Percentiles rank a stretch among this genome's conserved stretches.
These are phyloP conservation scores for Euwallacea similis DNA, from an alignment of 1,140 invertebrate species.

Conservation along the genomic window DNA sequence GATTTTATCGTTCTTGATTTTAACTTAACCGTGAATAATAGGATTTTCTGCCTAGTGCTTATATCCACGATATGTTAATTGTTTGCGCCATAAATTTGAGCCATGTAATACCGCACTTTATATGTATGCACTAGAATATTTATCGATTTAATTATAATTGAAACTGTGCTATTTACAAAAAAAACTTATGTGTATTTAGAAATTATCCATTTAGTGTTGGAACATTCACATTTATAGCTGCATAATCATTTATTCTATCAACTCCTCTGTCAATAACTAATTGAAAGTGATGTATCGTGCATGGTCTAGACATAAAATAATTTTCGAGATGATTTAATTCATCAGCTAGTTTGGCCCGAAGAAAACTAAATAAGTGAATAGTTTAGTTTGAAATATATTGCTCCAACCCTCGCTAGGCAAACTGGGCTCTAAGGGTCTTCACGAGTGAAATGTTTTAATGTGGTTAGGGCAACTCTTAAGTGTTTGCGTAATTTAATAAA, in stretches of 20 bases:
- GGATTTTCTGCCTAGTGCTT: slow-evolving; percentile 19
- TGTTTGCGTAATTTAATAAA: slow-evolving; percentile 27
- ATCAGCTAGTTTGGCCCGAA: slow-evolving; percentile 19
- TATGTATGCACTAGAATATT: slow-evolving; percentile 17
- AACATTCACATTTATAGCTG: too few species aligned
- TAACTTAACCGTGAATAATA: slow-evolving; percentile 20
- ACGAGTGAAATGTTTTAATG: slow-evolving; percentile 21
- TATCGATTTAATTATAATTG: slow-evolving; percentile 15
- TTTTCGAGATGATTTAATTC: slow-evolving; percentile 20
- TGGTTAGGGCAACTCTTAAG: slow-evolving; percentile 14
- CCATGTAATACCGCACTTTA: slow-evolving; percentile 20
- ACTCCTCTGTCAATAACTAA: too few species aligned
- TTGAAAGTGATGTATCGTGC: too few species aligned
- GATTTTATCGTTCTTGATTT: slow-evolving; percentile 18
- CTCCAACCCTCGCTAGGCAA: slow-evolving; percentile 25
- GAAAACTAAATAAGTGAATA: slow-evolving; percentile 28
- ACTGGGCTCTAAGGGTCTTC: slow-evolving; percentile 27
- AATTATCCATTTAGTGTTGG: too few species aligned
- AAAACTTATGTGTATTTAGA: too few species aligned
- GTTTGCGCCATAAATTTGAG: slow-evolving; percentile 10
- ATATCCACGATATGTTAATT: slow-evolving; percentile 22
- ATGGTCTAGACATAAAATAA: too few species aligned
- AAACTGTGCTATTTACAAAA: too few species aligned
- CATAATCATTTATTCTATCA: too few species aligned
- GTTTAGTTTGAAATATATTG: slow-evolving; percentile 28